Evolutionary conservation across 1,140 invertebrate genomes (phyloP).

Genomic region (Pogonomyrmex barbatus): DNA sequence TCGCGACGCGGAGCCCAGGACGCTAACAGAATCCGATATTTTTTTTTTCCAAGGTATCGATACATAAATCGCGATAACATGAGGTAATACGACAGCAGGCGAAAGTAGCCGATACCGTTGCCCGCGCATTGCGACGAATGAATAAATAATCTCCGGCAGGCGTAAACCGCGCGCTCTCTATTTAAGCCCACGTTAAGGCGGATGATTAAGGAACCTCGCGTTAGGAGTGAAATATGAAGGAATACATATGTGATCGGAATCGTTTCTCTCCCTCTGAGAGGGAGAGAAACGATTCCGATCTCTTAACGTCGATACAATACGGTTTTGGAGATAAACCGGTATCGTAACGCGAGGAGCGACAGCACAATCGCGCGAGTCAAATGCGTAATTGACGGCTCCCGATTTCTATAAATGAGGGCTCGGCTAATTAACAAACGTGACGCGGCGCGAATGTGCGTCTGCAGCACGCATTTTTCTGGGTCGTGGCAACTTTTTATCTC

Average conservation of each 20-base stretch:
- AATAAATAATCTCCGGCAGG: background rate
- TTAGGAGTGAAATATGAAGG: background rate
- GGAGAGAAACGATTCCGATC: too few relatives aligned
- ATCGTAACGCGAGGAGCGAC: background rate
- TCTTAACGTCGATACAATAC: too few relatives aligned
- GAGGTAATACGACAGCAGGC: background rate
- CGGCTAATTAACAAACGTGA: slow-evolving; percentile 2
- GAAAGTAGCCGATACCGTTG: slow-evolving; percentile 5
- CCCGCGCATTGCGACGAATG: background rate
- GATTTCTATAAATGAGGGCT: background rate
- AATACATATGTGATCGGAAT: too few relatives aligned
- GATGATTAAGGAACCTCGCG: background rate
- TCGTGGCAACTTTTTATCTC: slow-evolving; percentile 15
- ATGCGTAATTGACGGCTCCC: background rate
- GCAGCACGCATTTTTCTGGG: slow-evolving; percentile 21
- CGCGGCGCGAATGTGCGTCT: background rate
- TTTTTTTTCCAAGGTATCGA: background rate
- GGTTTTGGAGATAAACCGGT: background rate
- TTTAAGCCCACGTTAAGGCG: background rate
- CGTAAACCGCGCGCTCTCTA: background rate
- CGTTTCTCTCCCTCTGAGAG: too few relatives aligned
- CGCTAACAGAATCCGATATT: background rate
- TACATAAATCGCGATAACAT: background rate
- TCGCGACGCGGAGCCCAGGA: background rate
- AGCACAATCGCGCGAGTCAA: background rate